phyloP scores from a whole-genome alignment of 2,113 vertebrate genomes.

The Rhegmatorhina hoffmannsi region DNA sequence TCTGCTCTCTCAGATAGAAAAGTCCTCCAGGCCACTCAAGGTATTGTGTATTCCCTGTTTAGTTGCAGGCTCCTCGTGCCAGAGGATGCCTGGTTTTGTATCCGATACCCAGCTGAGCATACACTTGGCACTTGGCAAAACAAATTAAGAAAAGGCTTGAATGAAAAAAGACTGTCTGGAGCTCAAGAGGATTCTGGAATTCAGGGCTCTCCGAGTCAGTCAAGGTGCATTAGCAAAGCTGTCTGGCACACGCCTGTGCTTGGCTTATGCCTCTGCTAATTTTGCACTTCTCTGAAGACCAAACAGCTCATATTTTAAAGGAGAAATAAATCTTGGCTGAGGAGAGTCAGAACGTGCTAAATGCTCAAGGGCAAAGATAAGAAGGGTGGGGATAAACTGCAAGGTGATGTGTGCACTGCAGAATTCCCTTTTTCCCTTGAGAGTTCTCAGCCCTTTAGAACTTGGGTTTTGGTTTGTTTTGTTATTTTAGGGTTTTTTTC shows the following conservation, averaged over 20 bases:
- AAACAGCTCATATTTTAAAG: neutral
- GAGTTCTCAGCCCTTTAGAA: neutral
- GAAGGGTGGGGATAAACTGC: neutral
- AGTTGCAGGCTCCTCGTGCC: neutral
- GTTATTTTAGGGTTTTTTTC: accelerated
- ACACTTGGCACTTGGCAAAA: slow-evolving; percentile 19
- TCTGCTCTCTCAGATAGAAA: slow-evolving; percentile 4
- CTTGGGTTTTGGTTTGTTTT: neutral
- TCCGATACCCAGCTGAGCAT: slow-evolving; percentile 29
- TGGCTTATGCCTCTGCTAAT: slow-evolving; percentile 18
- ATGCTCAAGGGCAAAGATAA: neutral
- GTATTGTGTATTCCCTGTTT: neutral
- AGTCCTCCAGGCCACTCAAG: slow-evolving; percentile 13
- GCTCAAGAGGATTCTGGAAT: slow-evolving; percentile 15
- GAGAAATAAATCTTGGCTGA: neutral
- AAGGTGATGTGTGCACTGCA: neutral
- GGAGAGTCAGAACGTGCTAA: neutral
- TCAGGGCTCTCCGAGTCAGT: neutral
- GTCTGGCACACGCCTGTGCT: neutral
- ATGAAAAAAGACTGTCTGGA: neutral
- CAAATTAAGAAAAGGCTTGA: slow-evolving; percentile 4
- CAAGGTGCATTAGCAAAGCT: slow-evolving; percentile 51
- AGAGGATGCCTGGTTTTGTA: slow-evolving; percentile 26
- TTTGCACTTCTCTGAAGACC: neutral
- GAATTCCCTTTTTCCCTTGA: neutral